A percentile compares a stretch with the other conserved stretches of the same genome.
These are phyloP conservation scores for Sebastes vulpes DNA, from an alignment of 2,797 vertebrate genomes.

Conservation along the genomic window DNA sequence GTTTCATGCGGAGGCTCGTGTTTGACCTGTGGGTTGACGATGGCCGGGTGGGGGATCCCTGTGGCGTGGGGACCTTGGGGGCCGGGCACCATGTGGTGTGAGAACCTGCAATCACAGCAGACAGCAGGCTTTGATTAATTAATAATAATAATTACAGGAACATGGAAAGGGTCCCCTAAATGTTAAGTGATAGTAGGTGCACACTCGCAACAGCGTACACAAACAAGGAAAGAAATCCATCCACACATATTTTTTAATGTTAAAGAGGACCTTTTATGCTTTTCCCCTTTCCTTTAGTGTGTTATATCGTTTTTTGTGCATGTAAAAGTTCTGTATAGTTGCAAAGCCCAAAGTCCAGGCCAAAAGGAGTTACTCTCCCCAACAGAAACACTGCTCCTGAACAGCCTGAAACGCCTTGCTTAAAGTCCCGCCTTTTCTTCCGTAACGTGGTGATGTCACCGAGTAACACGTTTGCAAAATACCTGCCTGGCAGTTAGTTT, in stretches of 20 bases:
- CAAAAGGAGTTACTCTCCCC: no score
- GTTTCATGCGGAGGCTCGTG: constrained; percentile 96
- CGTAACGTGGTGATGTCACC: no score
- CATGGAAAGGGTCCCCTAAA: background rate
- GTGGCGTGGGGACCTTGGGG: constrained; percentile 96
- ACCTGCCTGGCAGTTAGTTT: no score
- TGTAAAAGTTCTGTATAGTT: no score
- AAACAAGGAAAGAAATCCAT: background rate
- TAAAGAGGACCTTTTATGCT: no score
- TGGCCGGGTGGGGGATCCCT: constrained; percentile 98
- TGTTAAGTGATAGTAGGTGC: background rate
- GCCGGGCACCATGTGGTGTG: constrained; percentile 98
- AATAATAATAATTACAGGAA: background rate
- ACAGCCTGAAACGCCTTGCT: no score
- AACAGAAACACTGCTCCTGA: no score
- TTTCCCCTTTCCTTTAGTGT: no score
- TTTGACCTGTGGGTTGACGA: constrained; percentile 99
- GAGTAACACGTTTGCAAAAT: no score
- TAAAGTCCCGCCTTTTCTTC: no score
- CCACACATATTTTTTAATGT: background rate
- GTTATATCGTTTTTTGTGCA: no score
- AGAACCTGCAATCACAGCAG: constrained; percentile 90
- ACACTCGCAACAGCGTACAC: background rate
- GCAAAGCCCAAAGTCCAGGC: no score
- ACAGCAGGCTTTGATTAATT: constrained; percentile 28